These are phyloP conservation scores for Atta cephalotes DNA, from an alignment of 1,140 invertebrate genomes.

Conservation along the genomic window DNA sequence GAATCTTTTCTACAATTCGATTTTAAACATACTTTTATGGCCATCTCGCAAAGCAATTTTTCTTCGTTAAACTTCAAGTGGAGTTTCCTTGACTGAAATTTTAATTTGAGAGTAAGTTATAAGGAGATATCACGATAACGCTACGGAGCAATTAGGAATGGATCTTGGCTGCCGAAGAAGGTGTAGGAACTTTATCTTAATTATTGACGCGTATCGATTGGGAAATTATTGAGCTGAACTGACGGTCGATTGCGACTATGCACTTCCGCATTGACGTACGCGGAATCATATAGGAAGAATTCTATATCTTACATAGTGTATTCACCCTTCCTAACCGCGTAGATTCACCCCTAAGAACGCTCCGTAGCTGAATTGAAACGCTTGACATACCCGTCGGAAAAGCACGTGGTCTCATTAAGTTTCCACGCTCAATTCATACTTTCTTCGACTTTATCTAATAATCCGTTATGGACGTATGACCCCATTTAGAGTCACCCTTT, in stretches of 20 bases:
- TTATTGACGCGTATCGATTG: slow-evolving; percentile 49
- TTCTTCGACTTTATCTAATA: too few relatives aligned
- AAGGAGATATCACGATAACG: slow-evolving; percentile 38
- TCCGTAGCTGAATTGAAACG: not conserved
- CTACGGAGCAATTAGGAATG: slow-evolving; percentile 35
- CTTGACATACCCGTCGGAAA: not conserved
- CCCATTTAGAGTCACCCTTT: too few relatives aligned
- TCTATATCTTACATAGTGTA: slow-evolving; percentile 7
- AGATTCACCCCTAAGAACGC: not conserved
- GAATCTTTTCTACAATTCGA: not conserved
- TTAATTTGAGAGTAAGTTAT: slow-evolving; percentile 25
- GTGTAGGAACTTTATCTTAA: slow-evolving; percentile 38
- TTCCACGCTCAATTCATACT: not conserved
- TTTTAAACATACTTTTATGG: not conserved
- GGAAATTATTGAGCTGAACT: slow-evolving; percentile 11
- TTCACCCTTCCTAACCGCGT: not conserved
- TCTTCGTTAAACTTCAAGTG: slow-evolving; percentile 28
- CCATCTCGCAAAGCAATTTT: not conserved
- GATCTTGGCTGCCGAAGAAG: not conserved
- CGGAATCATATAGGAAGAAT: not conserved
- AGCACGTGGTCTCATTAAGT: not conserved
- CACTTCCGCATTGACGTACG: slow-evolving; percentile 20
- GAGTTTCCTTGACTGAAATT: slow-evolving; percentile 14
- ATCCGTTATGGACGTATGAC: too few relatives aligned
- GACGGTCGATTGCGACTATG: not conserved